Percentiles rank a stretch among this genome's conserved stretches.
Evolutionary conservation across 2,797 vertebrate species (phyloP).

Genomic region (Coccyzus lansbergi): DNA sequence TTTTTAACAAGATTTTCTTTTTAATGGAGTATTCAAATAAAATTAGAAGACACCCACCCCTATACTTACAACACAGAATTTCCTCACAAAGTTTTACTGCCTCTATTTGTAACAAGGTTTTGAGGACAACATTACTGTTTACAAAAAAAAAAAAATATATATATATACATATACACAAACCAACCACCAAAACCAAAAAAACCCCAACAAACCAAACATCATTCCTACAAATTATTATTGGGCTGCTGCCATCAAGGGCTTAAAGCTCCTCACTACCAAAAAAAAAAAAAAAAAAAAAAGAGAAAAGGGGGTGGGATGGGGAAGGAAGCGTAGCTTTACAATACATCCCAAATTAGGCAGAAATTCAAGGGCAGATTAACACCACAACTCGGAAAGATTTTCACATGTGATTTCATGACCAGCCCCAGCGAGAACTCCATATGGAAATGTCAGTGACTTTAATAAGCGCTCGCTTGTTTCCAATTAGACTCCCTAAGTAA

Average conservation of each 20-base stretch:
- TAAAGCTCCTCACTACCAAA: fast-evolving
- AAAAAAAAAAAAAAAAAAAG: fast-evolving
- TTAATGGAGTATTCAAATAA: background rate
- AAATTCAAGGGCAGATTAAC: conserved; percentile 51
- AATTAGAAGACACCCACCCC: background rate
- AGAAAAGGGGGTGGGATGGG: background rate
- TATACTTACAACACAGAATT: background rate
- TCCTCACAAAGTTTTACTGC: background rate
- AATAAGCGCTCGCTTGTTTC: conserved; percentile 54
- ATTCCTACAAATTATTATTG: background rate
- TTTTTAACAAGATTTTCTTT: background rate
- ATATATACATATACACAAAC: no score
- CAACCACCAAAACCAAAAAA: background rate
- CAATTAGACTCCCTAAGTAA: conserved; percentile 59
- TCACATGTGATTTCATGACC: conserved; percentile 56
- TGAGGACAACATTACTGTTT: background rate
- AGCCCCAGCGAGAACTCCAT: conserved; percentile 24
- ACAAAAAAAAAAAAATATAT: background rate
- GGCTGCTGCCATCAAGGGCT: background rate
- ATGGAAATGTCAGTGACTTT: conserved; percentile 65
- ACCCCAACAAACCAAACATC: background rate
- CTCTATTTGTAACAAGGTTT: background rate
- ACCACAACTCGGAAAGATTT: conserved; percentile 40
- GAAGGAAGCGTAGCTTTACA: background rate
- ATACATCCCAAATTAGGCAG: conserved; percentile 30